A percentile compares a stretch with the other conserved stretches of the same genome.
Evolutionary conservation across 2,113 vertebrate species (phyloP).

Genomic region (Spea bombifrons): DNA sequence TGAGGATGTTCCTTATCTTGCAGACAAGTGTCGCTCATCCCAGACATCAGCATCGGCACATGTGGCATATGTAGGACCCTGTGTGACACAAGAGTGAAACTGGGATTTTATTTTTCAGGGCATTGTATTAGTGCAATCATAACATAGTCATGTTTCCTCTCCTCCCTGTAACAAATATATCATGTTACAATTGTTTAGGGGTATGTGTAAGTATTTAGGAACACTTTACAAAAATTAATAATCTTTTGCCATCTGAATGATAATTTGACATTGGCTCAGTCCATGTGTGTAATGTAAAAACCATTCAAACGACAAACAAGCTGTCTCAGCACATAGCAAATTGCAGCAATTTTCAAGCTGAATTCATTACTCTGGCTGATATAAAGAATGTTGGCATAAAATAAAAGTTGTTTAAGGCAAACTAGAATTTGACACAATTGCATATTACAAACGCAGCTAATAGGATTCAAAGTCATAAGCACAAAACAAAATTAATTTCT

Average conservation of each 20-base stretch:
- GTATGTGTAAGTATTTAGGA: conserved; percentile 2
- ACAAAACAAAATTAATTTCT: conserved; percentile 53
- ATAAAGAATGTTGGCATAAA: conserved; percentile 31
- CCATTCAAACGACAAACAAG: conserved; percentile 42
- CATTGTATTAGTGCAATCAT: background rate
- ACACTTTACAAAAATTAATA: conserved; percentile 36
- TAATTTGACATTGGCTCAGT: conserved; percentile 42
- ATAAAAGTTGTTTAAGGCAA: conserved; percentile 11
- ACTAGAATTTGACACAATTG: conserved; percentile 38
- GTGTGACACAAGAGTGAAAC: no score
- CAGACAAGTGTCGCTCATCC: no score
- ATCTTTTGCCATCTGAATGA: conserved; percentile 32
- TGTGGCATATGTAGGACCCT: no score
- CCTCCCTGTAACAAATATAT: conserved; percentile 2
- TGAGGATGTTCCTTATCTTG: no score
- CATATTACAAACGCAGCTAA: conserved; percentile 36
- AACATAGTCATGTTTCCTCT: conserved; percentile 8
- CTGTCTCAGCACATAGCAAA: conserved; percentile 42
- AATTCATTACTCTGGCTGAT: conserved; percentile 42
- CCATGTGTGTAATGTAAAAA: conserved; percentile 49
- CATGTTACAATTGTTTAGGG: conserved; percentile 5
- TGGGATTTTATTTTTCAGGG: background rate
- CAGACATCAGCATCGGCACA: no score
- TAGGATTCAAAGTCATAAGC: conserved; percentile 48
- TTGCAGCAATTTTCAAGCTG: conserved; percentile 35